A percentile compares a stretch with the other conserved stretches of the same genome.
Conservation (phyloP, 2,113 vertebrate species). For the Quiscalus mexicanus region DNA sequence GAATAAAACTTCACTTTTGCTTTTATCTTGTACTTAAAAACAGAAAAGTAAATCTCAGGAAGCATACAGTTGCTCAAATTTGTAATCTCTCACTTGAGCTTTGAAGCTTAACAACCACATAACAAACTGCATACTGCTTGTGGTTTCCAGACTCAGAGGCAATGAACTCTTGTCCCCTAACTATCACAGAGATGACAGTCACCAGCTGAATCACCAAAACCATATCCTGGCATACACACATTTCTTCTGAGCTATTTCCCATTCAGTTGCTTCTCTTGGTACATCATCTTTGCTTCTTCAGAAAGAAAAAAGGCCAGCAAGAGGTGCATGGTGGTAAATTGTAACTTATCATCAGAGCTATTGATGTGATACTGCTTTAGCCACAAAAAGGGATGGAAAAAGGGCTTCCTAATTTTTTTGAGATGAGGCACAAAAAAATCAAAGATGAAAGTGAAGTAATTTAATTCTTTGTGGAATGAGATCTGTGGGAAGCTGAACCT, state of each 20-base stretch:
- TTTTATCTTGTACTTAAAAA: not conserved
- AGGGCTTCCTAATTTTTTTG: not conserved
- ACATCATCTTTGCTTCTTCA: not conserved
- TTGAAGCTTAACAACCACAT: conserved; percentile 32
- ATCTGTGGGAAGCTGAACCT: not conserved
- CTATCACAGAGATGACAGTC: not conserved
- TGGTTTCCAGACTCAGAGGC: conserved; percentile 18
- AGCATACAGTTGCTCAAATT: not conserved
- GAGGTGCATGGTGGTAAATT: not conserved
- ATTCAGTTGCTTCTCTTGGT: not conserved
- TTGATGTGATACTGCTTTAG: not conserved
- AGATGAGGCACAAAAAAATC: not conserved
- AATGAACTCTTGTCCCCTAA: not conserved
- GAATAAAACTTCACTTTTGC: not conserved
- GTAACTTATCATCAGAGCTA: not conserved
- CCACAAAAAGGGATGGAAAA: not conserved
- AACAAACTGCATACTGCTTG: not conserved
- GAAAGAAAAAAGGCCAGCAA: not conserved
- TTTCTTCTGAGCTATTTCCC: not conserved
- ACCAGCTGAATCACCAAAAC: conserved; percentile 44
- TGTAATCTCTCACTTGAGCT: not conserved
- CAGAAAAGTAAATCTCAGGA: not conserved
- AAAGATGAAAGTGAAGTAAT: not conserved
- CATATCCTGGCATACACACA: not conserved
- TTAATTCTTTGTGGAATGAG: not conserved